Conservation (phyloP, 2,888 invertebrate genomes). For the Lamellibrachia columna region DNA sequence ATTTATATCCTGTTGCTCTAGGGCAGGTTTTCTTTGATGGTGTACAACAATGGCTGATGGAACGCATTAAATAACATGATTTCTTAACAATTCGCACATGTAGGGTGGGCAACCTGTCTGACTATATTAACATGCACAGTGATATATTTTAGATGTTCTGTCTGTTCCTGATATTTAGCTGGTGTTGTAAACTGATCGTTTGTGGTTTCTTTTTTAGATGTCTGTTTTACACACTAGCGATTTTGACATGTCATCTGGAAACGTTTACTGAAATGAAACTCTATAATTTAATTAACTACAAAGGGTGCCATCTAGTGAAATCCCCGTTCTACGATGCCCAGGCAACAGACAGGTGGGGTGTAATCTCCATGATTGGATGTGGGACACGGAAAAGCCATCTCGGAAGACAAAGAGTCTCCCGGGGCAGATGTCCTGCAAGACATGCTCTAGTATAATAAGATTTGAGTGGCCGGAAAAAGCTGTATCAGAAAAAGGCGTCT, state of each 20-base stretch:
- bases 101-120: no score
- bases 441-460: background rate
- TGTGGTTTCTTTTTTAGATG: background rate
- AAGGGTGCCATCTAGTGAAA: background rate
- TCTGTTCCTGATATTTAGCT: background rate
- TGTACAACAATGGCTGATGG: no score
- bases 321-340: background rate
- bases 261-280: background rate
- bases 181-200: background rate
- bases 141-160: background rate
- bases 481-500: background rate
- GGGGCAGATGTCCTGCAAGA: background rate
- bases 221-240: no score
- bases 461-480: background rate
- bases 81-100: no score
- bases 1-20: background rate
- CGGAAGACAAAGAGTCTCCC: background rate
- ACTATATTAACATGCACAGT: no score
- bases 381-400: background rate
- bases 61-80: no score
- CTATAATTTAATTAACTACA: slow-evolving; percentile 8
- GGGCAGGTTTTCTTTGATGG: background rate
- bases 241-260: background rate
- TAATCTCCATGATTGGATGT: slow-evolving; percentile 1
- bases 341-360: background rate